Percentiles rank a stretch among this genome's conserved stretches.
These are phyloP conservation scores for Hippopotamus amphibius DNA, from an alignment of 2,113 vertebrate genomes.

Conservation along the genomic window DNA sequence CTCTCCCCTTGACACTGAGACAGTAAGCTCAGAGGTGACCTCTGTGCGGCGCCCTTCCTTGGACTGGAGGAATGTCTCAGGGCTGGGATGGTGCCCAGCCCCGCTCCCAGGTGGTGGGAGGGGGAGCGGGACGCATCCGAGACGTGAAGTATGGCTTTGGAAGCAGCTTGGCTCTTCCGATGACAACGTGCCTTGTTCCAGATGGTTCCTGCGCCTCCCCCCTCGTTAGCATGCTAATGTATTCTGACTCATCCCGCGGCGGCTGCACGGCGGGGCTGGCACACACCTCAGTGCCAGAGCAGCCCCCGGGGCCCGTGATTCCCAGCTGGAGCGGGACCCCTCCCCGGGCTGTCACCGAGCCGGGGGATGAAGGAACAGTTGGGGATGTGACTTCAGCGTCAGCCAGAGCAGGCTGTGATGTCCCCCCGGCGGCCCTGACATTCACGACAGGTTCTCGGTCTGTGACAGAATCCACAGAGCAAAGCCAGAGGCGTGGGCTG, in stretches of 20 bases:
- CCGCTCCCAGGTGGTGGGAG: neutral
- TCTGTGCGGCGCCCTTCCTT: fast-evolving
- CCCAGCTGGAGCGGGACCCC: constrained; percentile 44
- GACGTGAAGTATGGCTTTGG: constrained; percentile 80
- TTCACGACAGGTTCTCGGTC: neutral
- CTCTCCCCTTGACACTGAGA: too few species aligned
- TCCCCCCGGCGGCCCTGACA: neutral
- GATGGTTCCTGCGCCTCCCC: constrained; percentile 80
- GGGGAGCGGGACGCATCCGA: constrained; percentile 25
- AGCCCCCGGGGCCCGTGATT: constrained; percentile 69
- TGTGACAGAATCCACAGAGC: neutral
- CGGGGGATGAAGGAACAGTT: neutral
- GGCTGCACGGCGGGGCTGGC: constrained; percentile 57
- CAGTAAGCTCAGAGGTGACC: fast-evolving
- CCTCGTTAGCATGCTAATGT: constrained; percentile 87
- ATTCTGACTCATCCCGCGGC: constrained; percentile 85
- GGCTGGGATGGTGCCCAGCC: fast-evolving
- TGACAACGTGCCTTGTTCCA: constrained; percentile 83
- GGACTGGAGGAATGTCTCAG: fast-evolving
- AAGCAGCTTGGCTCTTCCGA: constrained; percentile 77
- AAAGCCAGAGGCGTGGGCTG: fast-evolving
- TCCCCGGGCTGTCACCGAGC: neutral
- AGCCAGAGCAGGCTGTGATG: neutral
- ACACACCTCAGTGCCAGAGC: constrained; percentile 59
- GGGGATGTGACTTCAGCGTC: neutral